Percentiles rank a stretch among this genome's conserved stretches.
phyloP scores from a whole-genome alignment of 2,888 invertebrate genomes.

The Parapristionchus giblindavisi region DNA sequence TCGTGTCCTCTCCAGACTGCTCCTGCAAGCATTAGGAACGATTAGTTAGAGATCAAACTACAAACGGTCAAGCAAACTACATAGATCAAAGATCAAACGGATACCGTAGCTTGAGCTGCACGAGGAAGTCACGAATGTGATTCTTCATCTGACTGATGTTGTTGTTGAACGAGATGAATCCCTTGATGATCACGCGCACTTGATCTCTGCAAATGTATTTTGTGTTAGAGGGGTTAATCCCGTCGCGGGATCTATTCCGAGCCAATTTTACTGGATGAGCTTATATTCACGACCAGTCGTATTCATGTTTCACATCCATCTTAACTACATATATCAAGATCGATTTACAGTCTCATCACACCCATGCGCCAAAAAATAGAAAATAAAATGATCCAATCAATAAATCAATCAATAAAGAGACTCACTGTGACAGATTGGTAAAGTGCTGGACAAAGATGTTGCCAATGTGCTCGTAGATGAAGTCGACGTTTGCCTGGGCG shows the following conservation, averaged over 20 bases:
- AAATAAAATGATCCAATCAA: too few relatives aligned
- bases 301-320: too few relatives aligned
- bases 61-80: background rate
- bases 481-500: slow-evolving; percentile 71
- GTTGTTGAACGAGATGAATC: slow-evolving; percentile 95
- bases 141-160: slow-evolving; percentile 97
- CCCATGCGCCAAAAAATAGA: too few relatives aligned
- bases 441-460: slow-evolving; percentile 92
- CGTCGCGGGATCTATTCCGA: too few relatives aligned
- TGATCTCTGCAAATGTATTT: slow-evolving; percentile 79
- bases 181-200: slow-evolving; percentile 95
- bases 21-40: slow-evolving; percentile 78
- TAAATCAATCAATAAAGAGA: too few relatives aligned
- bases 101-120: slow-evolving; percentile 87
- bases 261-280: too few relatives aligned
- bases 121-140: slow-evolving; percentile 97
- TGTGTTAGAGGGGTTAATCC: too few relatives aligned
- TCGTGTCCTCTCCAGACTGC: slow-evolving; percentile 96
- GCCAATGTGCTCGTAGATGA: slow-evolving; percentile 87
- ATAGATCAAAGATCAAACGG: background rate
- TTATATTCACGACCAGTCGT: too few relatives aligned
- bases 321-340: too few relatives aligned
- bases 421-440: slow-evolving; percentile 91
- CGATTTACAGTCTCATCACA: too few relatives aligned
- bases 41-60: too few relatives aligned